These are phyloP conservation scores for Nettapus auritus DNA, from an alignment of 2,113 vertebrate species.

Conservation along the genomic window DNA sequence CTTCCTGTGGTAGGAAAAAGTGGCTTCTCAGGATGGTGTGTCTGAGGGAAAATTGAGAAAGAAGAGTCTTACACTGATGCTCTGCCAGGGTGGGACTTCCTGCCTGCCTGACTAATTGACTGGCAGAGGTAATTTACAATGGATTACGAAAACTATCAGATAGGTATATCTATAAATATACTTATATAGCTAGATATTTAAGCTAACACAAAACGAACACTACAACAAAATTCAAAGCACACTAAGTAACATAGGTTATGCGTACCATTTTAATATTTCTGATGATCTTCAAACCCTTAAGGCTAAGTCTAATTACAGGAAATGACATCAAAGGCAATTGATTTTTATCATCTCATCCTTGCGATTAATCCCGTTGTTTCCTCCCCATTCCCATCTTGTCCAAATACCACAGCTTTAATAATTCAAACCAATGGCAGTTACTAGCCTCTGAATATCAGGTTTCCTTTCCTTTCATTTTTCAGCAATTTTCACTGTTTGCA, in stretches of 20 bases:
- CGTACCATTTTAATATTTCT: not conserved
- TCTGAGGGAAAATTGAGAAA: slow-evolving; percentile 99
- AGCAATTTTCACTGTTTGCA: slow-evolving; percentile 74
- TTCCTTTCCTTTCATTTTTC: slow-evolving; percentile 46
- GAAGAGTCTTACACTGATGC: slow-evolving; percentile 99
- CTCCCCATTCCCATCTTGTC: not conserved
- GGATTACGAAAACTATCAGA: slow-evolving; percentile 74
- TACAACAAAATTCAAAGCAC: slow-evolving; percentile 24
- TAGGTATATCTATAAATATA: slow-evolving; percentile 32
- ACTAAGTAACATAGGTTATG: slow-evolving; percentile 26
- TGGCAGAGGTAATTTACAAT: slow-evolving; percentile 84
- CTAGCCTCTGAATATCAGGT: slow-evolving; percentile 9
- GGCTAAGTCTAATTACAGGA: slow-evolving; percentile 49
- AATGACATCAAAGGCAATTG: slow-evolving; percentile 53
- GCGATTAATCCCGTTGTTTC: slow-evolving; percentile 7
- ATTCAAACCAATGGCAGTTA: not conserved
- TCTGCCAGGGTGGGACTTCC: slow-evolving; percentile 94
- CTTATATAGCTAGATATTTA: not conserved
- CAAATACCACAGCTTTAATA: slow-evolving; percentile 41
- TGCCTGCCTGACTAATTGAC: slow-evolving; percentile 87
- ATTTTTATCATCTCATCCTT: not conserved
- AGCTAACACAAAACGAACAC: slow-evolving; percentile 28
- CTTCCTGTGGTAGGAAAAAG: slow-evolving; percentile 99
- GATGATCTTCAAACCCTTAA: not conserved
- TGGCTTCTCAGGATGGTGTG: slow-evolving; percentile 99